Percentiles rank a stretch among this genome's conserved stretches.
Evolutionary conservation across 2,113 vertebrate genomes (phyloP).

Genomic region (Dipodomys ordii): DNA sequence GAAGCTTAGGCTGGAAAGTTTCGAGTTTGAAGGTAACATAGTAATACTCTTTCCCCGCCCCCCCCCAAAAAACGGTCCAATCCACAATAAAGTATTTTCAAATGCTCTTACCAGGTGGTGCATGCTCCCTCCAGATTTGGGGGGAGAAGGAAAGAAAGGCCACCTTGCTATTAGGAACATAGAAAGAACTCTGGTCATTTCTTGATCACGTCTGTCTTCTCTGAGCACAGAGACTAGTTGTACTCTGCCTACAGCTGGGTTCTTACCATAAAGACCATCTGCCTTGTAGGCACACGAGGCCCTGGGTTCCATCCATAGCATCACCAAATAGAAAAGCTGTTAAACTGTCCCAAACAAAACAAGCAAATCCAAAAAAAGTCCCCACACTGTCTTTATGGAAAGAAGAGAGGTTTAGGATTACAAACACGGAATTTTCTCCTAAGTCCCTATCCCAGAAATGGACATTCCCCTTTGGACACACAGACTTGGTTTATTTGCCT

Average conservation of each 20-base stretch:
- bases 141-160: background rate
- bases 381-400: background rate
- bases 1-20: background rate
- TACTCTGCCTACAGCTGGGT: background rate
- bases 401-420: slow-evolving; percentile 32
- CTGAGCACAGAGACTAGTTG: background rate
- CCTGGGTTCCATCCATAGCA: background rate
- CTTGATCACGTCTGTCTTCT: slow-evolving; percentile 29
- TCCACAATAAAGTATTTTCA: slow-evolving; percentile 12
- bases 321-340: background rate
- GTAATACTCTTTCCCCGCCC: background rate
- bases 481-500: too few relatives aligned
- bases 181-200: slow-evolving; percentile 18
- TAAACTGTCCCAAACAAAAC: slow-evolving; percentile 10
- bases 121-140: slow-evolving; percentile 12
- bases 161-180: background rate
- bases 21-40: background rate
- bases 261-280: background rate
- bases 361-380: background rate
- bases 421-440: slow-evolving; percentile 12
- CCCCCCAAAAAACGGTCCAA: background rate
- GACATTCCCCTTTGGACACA: background rate
- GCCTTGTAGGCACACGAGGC: background rate
- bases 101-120: background rate
- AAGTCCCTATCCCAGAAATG: background rate